Base-by-base conservation (phyloP, 2,888 invertebrate species). In the Drosophila rellima region DNA sequence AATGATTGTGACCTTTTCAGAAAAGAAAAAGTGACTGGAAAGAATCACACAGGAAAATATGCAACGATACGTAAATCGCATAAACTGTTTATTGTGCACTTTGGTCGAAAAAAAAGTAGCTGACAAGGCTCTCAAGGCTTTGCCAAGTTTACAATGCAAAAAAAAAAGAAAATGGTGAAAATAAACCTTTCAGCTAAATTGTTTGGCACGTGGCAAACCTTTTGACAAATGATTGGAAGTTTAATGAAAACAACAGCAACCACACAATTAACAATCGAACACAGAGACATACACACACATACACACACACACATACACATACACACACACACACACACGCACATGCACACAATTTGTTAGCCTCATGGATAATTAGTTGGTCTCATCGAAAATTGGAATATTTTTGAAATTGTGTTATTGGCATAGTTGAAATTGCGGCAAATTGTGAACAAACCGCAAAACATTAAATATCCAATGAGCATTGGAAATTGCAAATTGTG, bases 1-100 rank as follows among this genome's bases (percentile, higher is more conserved):
- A 70, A 59, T 60, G 70, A 61, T 70, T 75, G 59, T 66, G 76
- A 81, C 82, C 87, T 84, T 70, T 86, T 63, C 7, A 17, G n/a
- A 26, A 47, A 18, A 35, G 17, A 52, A 47, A 57, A 31, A 2
- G 31, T 42, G 29, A 20, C 11, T 39, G 39, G 6, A 8, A 50
- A 20, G 15, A 57, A 45, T 65, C 39, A 33, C 18, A 7, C 5
- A 40, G 18, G 23, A 31, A 31, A 56, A 40, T 39, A 75, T 63
- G 63, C 57, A 60, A 39, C 56, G 42, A 81, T 67, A 64, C 40
- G 64, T 59, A 29, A 70, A 51, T 80, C 47, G 40, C 26, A 42
- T 50, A 70, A 55, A 50, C 20, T 63, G 40, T 37, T 77, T 59
- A 56, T 70, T 74, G 47, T 66, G 75, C 76, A 74, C 62, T 57